A percentile compares a stretch with the other conserved stretches of the same genome.
Evolutionary conservation across 2,113 vertebrate genomes (phyloP).

Genomic region (Antechinus flavipes): DNA sequence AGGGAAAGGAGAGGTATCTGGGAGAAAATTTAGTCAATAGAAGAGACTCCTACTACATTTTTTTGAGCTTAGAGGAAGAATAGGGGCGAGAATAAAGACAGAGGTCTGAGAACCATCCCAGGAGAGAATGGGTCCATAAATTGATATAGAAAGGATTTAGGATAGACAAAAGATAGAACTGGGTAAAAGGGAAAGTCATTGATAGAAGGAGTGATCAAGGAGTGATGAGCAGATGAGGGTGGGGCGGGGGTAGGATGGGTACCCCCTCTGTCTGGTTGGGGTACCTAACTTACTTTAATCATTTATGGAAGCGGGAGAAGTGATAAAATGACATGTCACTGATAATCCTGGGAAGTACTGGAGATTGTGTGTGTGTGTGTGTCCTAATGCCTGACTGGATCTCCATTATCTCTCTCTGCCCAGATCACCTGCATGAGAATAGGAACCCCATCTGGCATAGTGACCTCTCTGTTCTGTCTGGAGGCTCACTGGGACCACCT

Average conservation of each 20-base stretch:
- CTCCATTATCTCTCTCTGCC: background rate
- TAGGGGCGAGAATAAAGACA: background rate
- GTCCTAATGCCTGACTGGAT: background rate
- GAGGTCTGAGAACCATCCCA: background rate
- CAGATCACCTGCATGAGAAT: background rate
- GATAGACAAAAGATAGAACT: background rate
- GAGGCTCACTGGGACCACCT: background rate
- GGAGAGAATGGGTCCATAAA: background rate
- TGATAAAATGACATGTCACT: background rate
- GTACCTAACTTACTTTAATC: background rate
- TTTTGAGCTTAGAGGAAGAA: background rate
- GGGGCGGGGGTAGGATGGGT: background rate
- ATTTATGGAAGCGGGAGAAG: background rate
- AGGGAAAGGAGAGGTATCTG: background rate
- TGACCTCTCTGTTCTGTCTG: background rate
- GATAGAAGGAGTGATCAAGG: background rate
- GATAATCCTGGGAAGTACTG: background rate
- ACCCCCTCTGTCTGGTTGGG: background rate
- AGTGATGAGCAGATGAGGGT: background rate
- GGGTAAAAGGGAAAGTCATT: background rate
- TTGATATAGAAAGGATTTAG: background rate
- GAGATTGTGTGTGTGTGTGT: background rate
- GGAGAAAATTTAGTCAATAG: background rate
- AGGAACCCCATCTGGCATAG: background rate
- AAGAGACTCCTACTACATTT: background rate